Base-by-base conservation (phyloP, 2,888 invertebrate species). In the Artemia sp. region DNA sequence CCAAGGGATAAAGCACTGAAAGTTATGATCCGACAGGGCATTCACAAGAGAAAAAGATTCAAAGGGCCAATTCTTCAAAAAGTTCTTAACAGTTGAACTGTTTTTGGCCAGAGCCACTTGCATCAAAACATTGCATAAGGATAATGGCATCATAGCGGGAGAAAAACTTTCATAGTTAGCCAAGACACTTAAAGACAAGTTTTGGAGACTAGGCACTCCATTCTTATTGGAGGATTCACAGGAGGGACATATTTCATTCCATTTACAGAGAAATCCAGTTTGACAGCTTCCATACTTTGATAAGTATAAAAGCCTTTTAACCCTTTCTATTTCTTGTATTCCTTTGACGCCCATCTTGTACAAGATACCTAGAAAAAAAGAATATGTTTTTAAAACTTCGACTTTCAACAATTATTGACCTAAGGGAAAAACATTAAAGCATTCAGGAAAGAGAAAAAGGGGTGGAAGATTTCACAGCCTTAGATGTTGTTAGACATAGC, bases 201-300 rank as follows among this genome's bases (percentile, higher is more conserved):
- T 58, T 58, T 58, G 64, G 24, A 58, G 64, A n/a, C 24, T 58
- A 19, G 64, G 64, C 64, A 58, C 64, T 58, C 14, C n/a, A 58
- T 58, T 19, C 64, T 10, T 8, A 1, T 58, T 38, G 38, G 38
- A 38, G 38, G 38, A 24, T 58, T 58, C 64, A 58, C 64, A 58
- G 9, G 14, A 19, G 14, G 12, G 64, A 58, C 64, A 58, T 24
- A 58, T 24, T 58, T 58, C 24, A 24, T 58, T 58, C 64, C 64
- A 58, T 24, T 58, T 24, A 58, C 14, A 19, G 14, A 58, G 24
- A 24, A 58, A 58, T 58, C 14, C n/a, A 19, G 64, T 58, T 58
- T 58, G 64, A 58, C 64, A 58, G 24, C 64, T 58, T n/a, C 64
- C 64, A 58, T 58, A 58, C 64, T 58, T 58, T 10, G 64, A 58